phyloP scores from a whole-genome alignment of 2,888 invertebrate genomes.

The Aphodius granarius region DNA sequence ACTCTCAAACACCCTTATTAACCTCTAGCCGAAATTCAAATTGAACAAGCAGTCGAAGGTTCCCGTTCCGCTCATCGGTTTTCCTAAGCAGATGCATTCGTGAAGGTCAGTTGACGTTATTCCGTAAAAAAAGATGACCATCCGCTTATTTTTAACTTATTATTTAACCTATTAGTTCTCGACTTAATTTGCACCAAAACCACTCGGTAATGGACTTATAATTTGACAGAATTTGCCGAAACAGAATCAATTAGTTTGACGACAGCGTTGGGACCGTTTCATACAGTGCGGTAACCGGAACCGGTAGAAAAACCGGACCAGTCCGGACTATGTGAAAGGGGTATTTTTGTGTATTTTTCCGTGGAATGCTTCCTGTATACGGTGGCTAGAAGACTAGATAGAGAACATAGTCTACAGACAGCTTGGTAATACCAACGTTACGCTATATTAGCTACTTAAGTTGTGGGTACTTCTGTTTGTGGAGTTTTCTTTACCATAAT shows the following conservation, averaged over 20 bases:
- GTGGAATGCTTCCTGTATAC: not conserved
- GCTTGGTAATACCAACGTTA: not conserved
- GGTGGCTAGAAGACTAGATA: not conserved
- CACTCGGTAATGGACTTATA: not conserved
- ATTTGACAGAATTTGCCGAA: not conserved
- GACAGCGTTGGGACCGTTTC: too few relatives aligned
- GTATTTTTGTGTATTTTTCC: not conserved
- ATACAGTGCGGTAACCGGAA: too few relatives aligned
- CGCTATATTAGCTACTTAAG: constrained; percentile 1
- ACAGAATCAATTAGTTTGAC: too few relatives aligned
- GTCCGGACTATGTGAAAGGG: too few relatives aligned
- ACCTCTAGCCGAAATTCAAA: not conserved
- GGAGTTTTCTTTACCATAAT: constrained; percentile 9
- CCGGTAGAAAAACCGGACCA: too few relatives aligned
- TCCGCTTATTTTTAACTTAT: not conserved
- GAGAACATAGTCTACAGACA: too few relatives aligned
- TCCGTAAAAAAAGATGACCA: not conserved
- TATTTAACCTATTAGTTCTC: not conserved
- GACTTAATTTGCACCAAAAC: not conserved
- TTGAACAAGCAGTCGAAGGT: not conserved
- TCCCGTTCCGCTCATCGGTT: not conserved
- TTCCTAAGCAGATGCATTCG: not conserved
- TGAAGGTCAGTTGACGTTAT: not conserved
- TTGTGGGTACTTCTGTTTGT: constrained; percentile 1
- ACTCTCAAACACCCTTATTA: not conserved